These are phyloP conservation scores for Leptopilina clavipes DNA, from an alignment of 1,140 invertebrate species.

Conservation along the genomic window DNA sequence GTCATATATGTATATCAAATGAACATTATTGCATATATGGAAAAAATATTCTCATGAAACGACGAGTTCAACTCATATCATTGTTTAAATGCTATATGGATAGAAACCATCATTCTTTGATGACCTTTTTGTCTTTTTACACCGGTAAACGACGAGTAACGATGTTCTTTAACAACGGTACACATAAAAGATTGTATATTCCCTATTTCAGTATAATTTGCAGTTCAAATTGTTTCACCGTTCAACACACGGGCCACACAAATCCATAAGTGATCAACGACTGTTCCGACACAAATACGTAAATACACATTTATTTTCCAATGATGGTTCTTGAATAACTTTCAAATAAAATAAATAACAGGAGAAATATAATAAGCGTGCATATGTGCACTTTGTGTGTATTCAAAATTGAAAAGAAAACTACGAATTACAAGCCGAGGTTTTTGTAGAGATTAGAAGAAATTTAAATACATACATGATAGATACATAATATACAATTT, in stretches of 20 bases:
- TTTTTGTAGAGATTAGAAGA: no score
- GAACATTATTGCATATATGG: conserved; percentile 45
- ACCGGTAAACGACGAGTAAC: conserved; percentile 10
- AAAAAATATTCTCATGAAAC: conserved; percentile 36
- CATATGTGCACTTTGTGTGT: no score
- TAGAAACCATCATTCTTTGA: neutral
- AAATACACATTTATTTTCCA: neutral
- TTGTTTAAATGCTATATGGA: conserved; percentile 15
- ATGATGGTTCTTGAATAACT: neutral
- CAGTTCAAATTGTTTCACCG: neutral
- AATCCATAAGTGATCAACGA: neutral
- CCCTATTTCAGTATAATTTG: neutral
- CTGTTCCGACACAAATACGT: neutral
- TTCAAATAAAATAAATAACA: neutral
- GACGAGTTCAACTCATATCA: neutral
- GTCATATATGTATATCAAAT: conserved; percentile 20
- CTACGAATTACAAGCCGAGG: no score
- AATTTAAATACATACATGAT: neutral
- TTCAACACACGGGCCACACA: neutral
- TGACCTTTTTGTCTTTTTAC: conserved; percentile 16
- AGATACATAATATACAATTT: neutral
- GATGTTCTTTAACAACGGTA: conserved; percentile 9
- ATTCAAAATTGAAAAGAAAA: no score
- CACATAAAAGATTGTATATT: neutral
- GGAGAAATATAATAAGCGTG: no score